phyloP scores from a whole-genome alignment of 2,797 vertebrate genomes.

The Gadopsis marmoratus region DNA sequence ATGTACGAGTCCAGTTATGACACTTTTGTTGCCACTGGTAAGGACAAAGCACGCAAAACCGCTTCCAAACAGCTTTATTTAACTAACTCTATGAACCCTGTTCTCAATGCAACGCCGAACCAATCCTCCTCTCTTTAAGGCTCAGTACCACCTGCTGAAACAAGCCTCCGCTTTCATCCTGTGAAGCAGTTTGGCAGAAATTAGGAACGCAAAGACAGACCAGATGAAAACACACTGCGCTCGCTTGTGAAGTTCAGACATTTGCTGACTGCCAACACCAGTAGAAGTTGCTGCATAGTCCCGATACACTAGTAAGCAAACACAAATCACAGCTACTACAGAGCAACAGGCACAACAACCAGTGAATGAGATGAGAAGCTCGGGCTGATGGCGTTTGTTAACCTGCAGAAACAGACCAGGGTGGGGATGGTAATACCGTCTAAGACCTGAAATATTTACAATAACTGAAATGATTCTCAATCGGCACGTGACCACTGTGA shows the following conservation, averaged over 20 bases:
- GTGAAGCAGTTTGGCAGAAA: slow-evolving; percentile 55
- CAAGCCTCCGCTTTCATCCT: slow-evolving; percentile 24
- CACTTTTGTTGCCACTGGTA: slow-evolving; percentile 40
- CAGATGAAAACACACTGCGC: slow-evolving; percentile 42
- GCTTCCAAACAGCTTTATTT: slow-evolving; percentile 31
- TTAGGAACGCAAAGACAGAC: slow-evolving; percentile 47
- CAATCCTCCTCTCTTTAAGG: slow-evolving; percentile 61
- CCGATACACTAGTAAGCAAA: slow-evolving; percentile 79
- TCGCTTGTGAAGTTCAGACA: slow-evolving; percentile 47
- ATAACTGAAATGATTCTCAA: slow-evolving; percentile 31
- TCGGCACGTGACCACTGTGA: slow-evolving; percentile 13
- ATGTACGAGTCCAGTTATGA: slow-evolving; percentile 34
- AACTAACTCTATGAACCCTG: slow-evolving; percentile 59
- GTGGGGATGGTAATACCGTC: slow-evolving; percentile 34
- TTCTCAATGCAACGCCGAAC: slow-evolving; percentile 32
- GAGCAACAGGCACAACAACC: slow-evolving; percentile 85
- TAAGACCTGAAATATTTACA: slow-evolving; percentile 75
- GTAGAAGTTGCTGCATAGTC: slow-evolving; percentile 89
- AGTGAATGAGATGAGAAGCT: slow-evolving; percentile 76
- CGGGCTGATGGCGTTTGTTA: slow-evolving; percentile 65
- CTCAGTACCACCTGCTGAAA: slow-evolving; percentile 48
- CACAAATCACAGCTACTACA: slow-evolving; percentile 85
- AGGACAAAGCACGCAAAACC: slow-evolving; percentile 41
- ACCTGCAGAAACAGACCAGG: slow-evolving; percentile 66
- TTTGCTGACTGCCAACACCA: slow-evolving; percentile 68